Conservation (phyloP, 2,113 vertebrate genomes). For the Scophthalmus maximus region DNA sequence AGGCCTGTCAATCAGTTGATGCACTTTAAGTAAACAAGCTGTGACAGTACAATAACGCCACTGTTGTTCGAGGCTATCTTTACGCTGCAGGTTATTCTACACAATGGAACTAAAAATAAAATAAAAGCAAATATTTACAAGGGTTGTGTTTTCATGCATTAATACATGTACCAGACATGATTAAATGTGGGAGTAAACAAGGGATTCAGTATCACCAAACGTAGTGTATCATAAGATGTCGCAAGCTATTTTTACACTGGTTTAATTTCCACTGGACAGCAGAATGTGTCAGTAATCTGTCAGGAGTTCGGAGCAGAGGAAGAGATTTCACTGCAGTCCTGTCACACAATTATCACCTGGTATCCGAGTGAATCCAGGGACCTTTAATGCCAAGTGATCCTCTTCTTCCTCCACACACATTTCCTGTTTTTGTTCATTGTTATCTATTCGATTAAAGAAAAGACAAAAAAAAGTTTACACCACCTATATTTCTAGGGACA, state of each 20-base stretch:
- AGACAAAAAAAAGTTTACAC: not conserved
- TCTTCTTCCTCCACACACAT: slow-evolving; percentile 1
- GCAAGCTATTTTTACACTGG: slow-evolving; percentile 17
- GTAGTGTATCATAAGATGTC: slow-evolving; percentile 10
- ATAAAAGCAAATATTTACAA: slow-evolving; percentile 10
- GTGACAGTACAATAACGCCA: slow-evolving; percentile 15
- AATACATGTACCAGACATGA: slow-evolving; percentile 7
- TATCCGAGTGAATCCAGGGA: too few relatives aligned
- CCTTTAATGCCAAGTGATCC: not conserved
- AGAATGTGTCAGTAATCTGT: slow-evolving; percentile 43
- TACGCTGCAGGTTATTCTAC: slow-evolving; percentile 29
- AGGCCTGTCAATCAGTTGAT: slow-evolving; percentile 54
- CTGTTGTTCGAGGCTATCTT: slow-evolving; percentile 19
- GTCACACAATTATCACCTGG: slow-evolving; percentile 11
- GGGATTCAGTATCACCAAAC: slow-evolving; percentile 3
- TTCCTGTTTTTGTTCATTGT: slow-evolving; percentile 3
- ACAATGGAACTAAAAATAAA: slow-evolving; percentile 15
- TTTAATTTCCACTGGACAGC: slow-evolving; percentile 3
- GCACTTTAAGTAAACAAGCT: slow-evolving; percentile 49
- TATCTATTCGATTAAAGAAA: not conserved
- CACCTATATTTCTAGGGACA: not conserved
- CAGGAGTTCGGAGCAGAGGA: slow-evolving; percentile 20
- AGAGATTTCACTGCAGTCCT: slow-evolving; percentile 11
- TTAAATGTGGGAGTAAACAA: not conserved
- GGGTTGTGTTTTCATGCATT: slow-evolving; percentile 4